A percentile compares a stretch with the other conserved stretches of the same genome.
Conservation (phyloP, 2,888 invertebrate species). For the Nasonia oneida region DNA sequence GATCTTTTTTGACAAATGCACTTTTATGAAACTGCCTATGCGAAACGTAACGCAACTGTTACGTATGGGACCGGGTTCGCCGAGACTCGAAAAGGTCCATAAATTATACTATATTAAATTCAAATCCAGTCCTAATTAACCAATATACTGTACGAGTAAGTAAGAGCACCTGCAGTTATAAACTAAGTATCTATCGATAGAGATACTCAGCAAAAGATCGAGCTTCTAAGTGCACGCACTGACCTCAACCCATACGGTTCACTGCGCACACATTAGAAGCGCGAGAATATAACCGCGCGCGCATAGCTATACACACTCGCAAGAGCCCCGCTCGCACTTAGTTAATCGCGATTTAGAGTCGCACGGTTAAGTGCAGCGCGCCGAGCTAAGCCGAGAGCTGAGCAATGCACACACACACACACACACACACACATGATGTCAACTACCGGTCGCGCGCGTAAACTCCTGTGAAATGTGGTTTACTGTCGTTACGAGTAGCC, state of each 20-base stretch:
- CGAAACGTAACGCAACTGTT: not conserved
- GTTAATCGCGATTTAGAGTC: slow-evolving; percentile 46
- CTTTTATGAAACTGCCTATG: slow-evolving; percentile 12
- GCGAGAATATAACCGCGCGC: not conserved
- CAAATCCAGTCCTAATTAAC: not conserved
- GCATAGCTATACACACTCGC: not conserved
- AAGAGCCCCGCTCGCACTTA: not conserved
- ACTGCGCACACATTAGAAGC: not conserved
- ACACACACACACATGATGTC: not conserved
- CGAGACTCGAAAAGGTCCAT: no score
- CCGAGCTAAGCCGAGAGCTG: not conserved
- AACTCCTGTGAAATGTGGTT: slow-evolving; percentile 33
- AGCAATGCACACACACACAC: not conserved
- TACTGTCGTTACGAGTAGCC: not conserved
- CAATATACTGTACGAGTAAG: not conserved
- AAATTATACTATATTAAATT: no score
- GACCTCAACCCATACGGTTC: not conserved
- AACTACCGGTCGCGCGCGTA: slow-evolving; percentile 41
- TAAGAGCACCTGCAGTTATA: not conserved
- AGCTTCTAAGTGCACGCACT: not conserved
- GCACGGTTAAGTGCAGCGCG: slow-evolving; percentile 24
- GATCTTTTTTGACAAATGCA: slow-evolving; percentile 19
- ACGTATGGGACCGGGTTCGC: not conserved
- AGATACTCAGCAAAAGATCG: not conserved
- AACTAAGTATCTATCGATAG: not conserved